Evolutionary conservation across 2,888 invertebrate genomes (phyloP).

Genomic region (Trichogramma evanescens): DNA sequence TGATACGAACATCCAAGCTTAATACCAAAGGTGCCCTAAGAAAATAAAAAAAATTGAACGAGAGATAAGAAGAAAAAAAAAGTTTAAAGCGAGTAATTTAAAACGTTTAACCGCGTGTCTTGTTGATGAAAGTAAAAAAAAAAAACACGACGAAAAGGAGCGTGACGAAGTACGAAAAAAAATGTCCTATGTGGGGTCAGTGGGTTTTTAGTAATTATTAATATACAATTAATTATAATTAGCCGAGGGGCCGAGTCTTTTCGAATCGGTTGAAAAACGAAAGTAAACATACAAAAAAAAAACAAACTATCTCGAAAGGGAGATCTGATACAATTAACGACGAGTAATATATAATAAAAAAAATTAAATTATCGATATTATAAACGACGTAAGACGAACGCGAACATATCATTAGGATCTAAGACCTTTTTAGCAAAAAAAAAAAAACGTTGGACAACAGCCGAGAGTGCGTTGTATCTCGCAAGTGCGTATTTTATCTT

Average conservation of each 20-base stretch:
- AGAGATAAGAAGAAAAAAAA: slow-evolving; percentile 14
- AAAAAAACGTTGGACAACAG: slow-evolving; percentile 30
- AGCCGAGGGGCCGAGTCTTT: no score
- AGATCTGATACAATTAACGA: slow-evolving; percentile 18
- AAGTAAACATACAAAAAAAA: slow-evolving; percentile 24
- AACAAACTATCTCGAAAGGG: slow-evolving; percentile 25
- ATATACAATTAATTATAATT: no score
- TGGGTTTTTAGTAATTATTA: no score
- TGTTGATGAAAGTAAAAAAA: slow-evolving; percentile 32
- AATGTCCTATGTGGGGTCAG: neutral
- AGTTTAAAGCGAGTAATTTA: slow-evolving; percentile 44
- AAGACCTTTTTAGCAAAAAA: slow-evolving; percentile 27
- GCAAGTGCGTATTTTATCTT: no score
- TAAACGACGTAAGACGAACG: slow-evolving; percentile 38
- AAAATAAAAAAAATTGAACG: slow-evolving; percentile 34
- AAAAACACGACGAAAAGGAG: slow-evolving; percentile 7
- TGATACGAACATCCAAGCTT: slow-evolving; percentile 59
- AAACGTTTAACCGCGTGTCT: slow-evolving; percentile 51
- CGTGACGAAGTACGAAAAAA: slow-evolving; percentile 18
- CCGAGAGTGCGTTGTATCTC: no score
- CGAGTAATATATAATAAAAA: slow-evolving; percentile 10
- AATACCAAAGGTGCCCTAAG: slow-evolving; percentile 83
- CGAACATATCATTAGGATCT: slow-evolving; percentile 43
- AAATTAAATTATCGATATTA: slow-evolving; percentile 27
- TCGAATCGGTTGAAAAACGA: slow-evolving; percentile 1